Base-by-base conservation (phyloP, 2,888 invertebrate genomes). In the Pseudococcus longispinus region DNA sequence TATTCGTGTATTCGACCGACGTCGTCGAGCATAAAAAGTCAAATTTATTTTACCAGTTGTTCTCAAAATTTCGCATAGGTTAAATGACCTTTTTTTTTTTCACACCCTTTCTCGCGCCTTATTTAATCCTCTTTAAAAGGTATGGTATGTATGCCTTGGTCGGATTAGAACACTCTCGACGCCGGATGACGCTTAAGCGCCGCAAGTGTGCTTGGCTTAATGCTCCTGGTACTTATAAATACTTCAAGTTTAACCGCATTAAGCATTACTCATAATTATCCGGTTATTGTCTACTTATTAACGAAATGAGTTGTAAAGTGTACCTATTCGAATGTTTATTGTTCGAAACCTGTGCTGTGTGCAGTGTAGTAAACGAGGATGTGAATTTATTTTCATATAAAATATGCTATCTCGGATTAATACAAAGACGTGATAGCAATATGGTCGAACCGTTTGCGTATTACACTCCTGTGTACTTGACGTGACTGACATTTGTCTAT, bases 401-500 rank as follows among this genome's bases (percentile, higher is more conserved):
- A 51, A 51, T 51, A 51, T n/a, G 1, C n/a, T 51, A 15, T n/a
- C 51, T 51, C 6, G 51, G 4, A 11, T 8, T 46, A 1, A 15
- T n/a, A 51, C 51, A 51, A 20, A 65, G 26, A 65, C 65, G 65
- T 65, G 65, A 65, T 65, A 26, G 65, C 26, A 65, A 65, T 65
- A 65, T 26, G 9, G 26, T 65, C 26, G 26, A 51, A 51, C 51
- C 51, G 5, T 51, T 51, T 51, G 51, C 51, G n/a, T 51, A 51
- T 51, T 51, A 51, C n/a, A 15, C n/a, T 51, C 8, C 51, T 29
- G 70, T 13, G 29, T 29, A 70, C 29, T 70, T 29, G 32, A 70
- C 70, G 70, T 70, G 70, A 70, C 70, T 29, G 70, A 70, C 70
- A 70, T 70, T 70, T 18, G 70, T 70, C 70, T 70, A 29, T 65